A percentile compares a stretch with the other conserved stretches of the same genome.
These are phyloP conservation scores for Argyrosomus regius DNA, from an alignment of 2,797 vertebrate genomes.

Conservation along the genomic window DNA sequence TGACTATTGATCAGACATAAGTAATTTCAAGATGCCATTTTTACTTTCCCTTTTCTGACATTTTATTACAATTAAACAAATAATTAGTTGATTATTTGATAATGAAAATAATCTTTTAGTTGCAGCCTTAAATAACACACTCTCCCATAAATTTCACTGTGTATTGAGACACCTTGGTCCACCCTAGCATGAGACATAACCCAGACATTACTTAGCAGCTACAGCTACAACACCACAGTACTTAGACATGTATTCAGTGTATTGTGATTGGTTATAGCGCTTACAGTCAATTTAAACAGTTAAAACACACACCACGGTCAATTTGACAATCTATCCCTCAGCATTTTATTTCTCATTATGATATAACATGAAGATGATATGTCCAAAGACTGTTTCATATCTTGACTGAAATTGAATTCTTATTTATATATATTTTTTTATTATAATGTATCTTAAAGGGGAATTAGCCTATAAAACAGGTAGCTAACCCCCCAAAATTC, in stretches of 20 bases:
- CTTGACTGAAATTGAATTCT: neutral
- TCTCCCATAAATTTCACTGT: neutral
- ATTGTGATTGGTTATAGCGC: neutral
- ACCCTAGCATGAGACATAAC: neutral
- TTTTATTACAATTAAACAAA: neutral
- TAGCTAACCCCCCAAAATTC: neutral
- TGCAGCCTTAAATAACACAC: neutral
- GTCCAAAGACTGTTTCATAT: neutral
- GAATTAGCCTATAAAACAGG: too few species aligned
- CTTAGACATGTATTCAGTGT: neutral
- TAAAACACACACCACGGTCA: conserved; percentile 21
- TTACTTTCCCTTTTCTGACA: neutral
- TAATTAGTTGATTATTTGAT: neutral
- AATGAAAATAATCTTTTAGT: neutral
- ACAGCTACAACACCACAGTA: neutral
- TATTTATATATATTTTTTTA: too few species aligned
- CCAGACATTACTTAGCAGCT: neutral
- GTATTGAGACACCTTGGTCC: neutral
- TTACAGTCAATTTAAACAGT: neutral
- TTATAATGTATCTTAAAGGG: too few species aligned
- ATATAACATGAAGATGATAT: neutral
- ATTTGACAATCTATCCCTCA: neutral
- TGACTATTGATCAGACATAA: neutral
- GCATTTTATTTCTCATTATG: neutral
- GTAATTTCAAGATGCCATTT: neutral